Base-by-base conservation (phyloP, 2,797 vertebrate species). In the Saxicola maurus region DNA sequence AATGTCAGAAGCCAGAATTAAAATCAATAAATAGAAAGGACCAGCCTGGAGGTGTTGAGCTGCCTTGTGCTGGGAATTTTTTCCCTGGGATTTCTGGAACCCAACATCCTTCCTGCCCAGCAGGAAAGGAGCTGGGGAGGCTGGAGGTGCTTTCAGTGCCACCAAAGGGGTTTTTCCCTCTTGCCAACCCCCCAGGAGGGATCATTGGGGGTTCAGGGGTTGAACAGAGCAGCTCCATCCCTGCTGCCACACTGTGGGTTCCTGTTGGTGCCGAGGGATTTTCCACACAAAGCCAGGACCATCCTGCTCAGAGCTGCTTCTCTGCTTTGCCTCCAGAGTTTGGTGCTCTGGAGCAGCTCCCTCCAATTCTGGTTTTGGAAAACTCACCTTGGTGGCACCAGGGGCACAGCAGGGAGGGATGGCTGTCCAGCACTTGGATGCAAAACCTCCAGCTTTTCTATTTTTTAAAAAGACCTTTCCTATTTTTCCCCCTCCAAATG, bases 181-280 rank as follows among this genome's bases (percentile, higher is more conserved):
- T 0, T 13, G 64, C 77, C 19, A 8, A 4, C 1, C 4, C 52
- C 1, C 23, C 12, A 3, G 87, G 30, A 43, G 51, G 53, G 51
- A 42, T 45, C 46, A 11, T 23, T 3, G 3, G 40, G 31, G 35
- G 7, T 3, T 57, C 25, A 11, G 40, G 17, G 3, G 3, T 75
- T 18, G 53, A 3, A 25, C 0, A 20, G 20, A 49, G 67, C 18
- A 3, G 31, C 30, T 14, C 38, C 83, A 14, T 23, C 55, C 62
- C 45, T 27, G 60, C n/a, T 2, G 7, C 19, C 5, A 1, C 11
- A 1, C 9, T 1, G 48, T 8, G 16, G 56, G 0, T 23, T 38
- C 28, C 48, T 17, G 10, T 7, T 2, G 3, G 12, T 0, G 4
- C 28, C 0, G 0, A 3, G 3, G 46, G 56, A 4, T 55, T 76